These are phyloP conservation scores for Drosophila aff. DNA, from an alignment of 1,140 invertebrate genomes.

Conservation along the genomic window DNA sequence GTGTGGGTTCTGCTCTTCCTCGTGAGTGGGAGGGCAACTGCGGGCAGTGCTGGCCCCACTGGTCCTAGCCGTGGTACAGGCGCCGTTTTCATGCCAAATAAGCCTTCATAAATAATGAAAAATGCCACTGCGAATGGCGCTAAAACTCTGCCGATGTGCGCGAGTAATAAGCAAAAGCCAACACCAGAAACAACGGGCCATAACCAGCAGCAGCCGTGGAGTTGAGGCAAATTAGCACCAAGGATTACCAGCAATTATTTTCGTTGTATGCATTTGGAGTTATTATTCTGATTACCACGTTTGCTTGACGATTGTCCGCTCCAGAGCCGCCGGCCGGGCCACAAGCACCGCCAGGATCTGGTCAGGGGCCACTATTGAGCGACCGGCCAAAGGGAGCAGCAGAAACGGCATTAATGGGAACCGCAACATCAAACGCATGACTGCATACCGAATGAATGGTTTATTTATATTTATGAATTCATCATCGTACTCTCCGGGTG, in stretches of 20 bases:
- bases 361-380: not conserved
- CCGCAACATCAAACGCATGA: constrained; percentile 62
- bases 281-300: constrained; percentile 80
- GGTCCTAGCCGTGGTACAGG: constrained; percentile 1
- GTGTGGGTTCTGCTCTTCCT: not conserved
- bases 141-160: constrained; percentile 41
- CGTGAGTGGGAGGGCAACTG: not conserved
- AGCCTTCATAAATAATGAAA: constrained; percentile 79
- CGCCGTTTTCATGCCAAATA: constrained; percentile 67
- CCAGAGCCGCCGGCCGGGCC: constrained; percentile 1
- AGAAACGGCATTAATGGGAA: constrained; percentile 29
- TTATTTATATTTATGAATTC: constrained; percentile 81
- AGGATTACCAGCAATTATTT: constrained; percentile 82
- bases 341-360: constrained; percentile 2
- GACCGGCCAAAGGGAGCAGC: constrained; percentile 20
- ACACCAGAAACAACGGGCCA: constrained; percentile 33
- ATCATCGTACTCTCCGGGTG: constrained; percentile 46
- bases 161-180: constrained; percentile 55
- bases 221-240: constrained; percentile 72
- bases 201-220: constrained; percentile 32
- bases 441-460: constrained; percentile 68
- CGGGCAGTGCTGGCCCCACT: not conserved
- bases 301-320: constrained; percentile 53
- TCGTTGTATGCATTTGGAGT: constrained; percentile 77
- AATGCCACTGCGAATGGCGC: constrained; percentile 48